Evolutionary conservation across 2,888 invertebrate genomes (phyloP).

Genomic region (Ischnura elegans): DNA sequence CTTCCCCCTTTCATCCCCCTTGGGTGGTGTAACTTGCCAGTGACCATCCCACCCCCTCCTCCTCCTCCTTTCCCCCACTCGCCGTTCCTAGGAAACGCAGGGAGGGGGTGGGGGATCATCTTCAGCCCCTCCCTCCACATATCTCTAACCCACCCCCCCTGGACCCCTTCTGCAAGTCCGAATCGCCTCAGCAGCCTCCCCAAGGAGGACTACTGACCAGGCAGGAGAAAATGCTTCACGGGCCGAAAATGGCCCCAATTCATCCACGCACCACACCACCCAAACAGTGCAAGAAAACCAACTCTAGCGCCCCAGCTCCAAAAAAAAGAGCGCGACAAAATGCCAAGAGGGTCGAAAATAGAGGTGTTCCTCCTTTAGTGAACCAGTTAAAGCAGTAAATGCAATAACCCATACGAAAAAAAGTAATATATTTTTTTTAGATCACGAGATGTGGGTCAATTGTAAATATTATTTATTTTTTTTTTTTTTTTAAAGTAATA

Average conservation of each 20-base stretch:
- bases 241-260: conserved; percentile 36
- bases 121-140: neutral
- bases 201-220: neutral
- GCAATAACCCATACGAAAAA: no score
- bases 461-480: no score
- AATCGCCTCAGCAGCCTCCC: neutral
- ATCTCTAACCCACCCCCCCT: neutral
- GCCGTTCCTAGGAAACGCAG: neutral
- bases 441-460: no score
- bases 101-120: neutral
- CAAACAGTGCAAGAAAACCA: no score
- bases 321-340: no score
- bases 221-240: neutral
- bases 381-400: no score
- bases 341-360: no score
- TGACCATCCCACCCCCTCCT: neutral
- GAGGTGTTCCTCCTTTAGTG: no score
- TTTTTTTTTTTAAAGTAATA: no score
- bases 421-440: no score
- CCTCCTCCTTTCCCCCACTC: neutral
- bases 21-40: conserved; percentile 65
- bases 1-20: neutral
- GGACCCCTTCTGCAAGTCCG: neutral
- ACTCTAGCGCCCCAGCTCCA: no score
- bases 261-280: neutral